These are phyloP conservation scores for Apis laboriosa DNA, from an alignment of 1,140 invertebrate species.

Conservation along the genomic window DNA sequence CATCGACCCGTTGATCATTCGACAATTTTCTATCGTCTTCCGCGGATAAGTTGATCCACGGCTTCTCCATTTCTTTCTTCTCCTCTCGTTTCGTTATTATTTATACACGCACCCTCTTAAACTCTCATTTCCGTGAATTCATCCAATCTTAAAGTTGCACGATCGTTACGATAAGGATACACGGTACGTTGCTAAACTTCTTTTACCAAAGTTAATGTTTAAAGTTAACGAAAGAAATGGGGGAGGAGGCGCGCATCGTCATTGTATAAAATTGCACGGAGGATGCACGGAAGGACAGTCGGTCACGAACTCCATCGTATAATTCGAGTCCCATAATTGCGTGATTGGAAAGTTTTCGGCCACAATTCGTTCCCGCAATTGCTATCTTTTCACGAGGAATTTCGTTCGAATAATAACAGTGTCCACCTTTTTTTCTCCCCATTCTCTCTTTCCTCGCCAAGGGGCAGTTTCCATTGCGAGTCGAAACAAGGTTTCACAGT, in stretches of 20 bases:
- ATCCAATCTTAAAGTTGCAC: not conserved
- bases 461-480: no score
- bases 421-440: not conserved
- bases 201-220: not conserved
- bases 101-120: no score
- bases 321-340: not conserved
- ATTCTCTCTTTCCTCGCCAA: no score
- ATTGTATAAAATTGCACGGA: conserved; percentile 14
- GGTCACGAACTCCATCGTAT: not conserved
- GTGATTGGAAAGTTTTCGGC: not conserved
- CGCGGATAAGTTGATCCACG: no score
- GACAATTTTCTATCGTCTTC: not conserved
- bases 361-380: not conserved
- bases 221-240: not conserved
- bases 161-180: not conserved
- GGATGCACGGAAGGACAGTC: not conserved
- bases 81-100: not conserved
- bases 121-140: not conserved
- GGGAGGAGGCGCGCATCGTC: not conserved
- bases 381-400: not conserved
- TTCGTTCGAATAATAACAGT: conserved; percentile 11
- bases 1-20: not conserved
- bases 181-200: not conserved
- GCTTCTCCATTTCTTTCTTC: no score
- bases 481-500: no score